Evolutionary conservation across 2,888 invertebrate species (phyloP).

Genomic region (Holacanthella duospinosa): DNA sequence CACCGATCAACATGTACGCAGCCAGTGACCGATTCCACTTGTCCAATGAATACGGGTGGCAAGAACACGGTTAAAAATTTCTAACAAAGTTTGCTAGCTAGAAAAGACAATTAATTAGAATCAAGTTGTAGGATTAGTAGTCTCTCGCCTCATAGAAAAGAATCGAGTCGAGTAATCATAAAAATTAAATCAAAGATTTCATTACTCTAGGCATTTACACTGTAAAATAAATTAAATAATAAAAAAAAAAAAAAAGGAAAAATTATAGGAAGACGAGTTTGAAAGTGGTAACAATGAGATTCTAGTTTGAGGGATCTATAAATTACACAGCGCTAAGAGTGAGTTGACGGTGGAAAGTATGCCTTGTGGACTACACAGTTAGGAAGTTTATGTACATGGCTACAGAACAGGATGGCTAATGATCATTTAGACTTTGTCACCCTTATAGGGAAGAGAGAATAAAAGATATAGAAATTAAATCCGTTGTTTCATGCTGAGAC

Average conservation of each 20-base stretch:
- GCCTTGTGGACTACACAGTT: too few species aligned
- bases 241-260: constrained; percentile 7
- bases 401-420: too few species aligned
- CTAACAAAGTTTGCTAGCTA: background rate
- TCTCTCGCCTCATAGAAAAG: background rate
- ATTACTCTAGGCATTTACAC: background rate
- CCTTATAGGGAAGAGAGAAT: background rate
- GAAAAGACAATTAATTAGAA: too few species aligned
- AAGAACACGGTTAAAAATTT: background rate
- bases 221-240: background rate
- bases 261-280: too few species aligned
- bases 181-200: background rate
- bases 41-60: background rate
- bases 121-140: background rate
- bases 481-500: too few species aligned
- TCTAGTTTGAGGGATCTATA: too few species aligned
- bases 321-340: background rate
- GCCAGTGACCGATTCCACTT: background rate
- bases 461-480: background rate
- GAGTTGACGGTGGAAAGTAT: background rate
- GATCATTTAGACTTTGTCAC: background rate
- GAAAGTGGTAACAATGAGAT: too few species aligned
- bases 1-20: background rate
- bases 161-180: background rate
- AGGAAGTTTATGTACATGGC: too few species aligned